phyloP scores from a whole-genome alignment of 1,140 invertebrate genomes.

The Papilio polyxenes region DNA sequence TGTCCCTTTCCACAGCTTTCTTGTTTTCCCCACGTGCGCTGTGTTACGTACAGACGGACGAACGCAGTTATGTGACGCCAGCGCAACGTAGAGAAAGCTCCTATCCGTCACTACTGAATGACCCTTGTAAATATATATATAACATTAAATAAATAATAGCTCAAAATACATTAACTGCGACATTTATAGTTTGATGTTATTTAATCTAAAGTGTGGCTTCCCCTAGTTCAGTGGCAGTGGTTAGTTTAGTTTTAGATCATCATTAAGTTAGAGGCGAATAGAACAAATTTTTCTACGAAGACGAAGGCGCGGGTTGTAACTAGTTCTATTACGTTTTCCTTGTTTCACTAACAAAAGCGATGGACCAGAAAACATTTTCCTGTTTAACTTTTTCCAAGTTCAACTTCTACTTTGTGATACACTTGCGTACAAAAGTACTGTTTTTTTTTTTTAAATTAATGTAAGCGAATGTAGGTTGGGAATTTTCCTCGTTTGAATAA shows the following conservation, averaged over 20 bases:
- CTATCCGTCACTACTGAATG: neutral
- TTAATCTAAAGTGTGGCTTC: no score
- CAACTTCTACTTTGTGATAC: neutral
- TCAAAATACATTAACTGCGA: no score
- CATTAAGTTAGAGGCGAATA: neutral
- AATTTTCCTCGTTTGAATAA: conserved; percentile 13
- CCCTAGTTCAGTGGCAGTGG: no score
- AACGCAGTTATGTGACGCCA: conserved; percentile 27
- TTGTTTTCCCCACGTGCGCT: conserved; percentile 21
- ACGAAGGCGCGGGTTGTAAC: neutral
- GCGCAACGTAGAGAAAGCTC: neutral
- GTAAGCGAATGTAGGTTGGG: conserved; percentile 20
- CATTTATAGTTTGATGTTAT: no score
- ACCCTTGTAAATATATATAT: neutral
- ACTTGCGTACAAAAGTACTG: conserved; percentile 2
- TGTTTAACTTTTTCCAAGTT: conserved; percentile 1
- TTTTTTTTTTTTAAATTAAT: neutral
- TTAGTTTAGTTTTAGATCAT: neutral
- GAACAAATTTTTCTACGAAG: neutral
- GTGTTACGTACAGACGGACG: neutral
- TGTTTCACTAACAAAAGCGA: neutral
- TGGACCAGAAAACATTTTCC: conserved; percentile 8
- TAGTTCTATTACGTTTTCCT: neutral
- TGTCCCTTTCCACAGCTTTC: conserved; percentile 33
- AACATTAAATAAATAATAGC: no score